A percentile compares a stretch with the other conserved stretches of the same genome.
phyloP scores from a whole-genome alignment of 2,888 invertebrate genomes.

The Coleophora flavipennella region DNA sequence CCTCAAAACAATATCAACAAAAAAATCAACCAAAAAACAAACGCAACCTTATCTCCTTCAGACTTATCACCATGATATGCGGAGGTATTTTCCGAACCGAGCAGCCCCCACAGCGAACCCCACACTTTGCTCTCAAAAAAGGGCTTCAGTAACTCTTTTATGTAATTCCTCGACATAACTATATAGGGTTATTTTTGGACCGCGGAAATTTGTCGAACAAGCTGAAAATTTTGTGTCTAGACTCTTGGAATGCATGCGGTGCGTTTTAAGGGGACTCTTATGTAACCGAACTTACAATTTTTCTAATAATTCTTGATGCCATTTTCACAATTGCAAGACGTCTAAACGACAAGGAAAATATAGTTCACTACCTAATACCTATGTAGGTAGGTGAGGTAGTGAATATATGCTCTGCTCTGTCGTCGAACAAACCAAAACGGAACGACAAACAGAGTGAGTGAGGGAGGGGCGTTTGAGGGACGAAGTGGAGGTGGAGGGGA shows the following conservation, averaged over 20 bases:
- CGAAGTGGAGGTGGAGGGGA: conserved; percentile 37
- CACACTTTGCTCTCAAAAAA: conserved; percentile 67
- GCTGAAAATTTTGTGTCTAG: conserved; percentile 20
- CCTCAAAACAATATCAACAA: conserved; percentile 29
- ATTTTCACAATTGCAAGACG: conserved; percentile 64
- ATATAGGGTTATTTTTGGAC: conserved; percentile 69
- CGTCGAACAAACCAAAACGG: too few species aligned
- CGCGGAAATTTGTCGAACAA: conserved; percentile 36
- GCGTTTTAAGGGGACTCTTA: conserved; percentile 28
- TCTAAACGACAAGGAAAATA: too few species aligned
- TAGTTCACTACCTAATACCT: too few species aligned
- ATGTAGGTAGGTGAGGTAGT: too few species aligned
- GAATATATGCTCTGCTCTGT: too few species aligned
- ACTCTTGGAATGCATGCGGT: conserved; percentile 42
- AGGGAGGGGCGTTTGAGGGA: conserved; percentile 46
- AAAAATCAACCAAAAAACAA: conserved; percentile 31
- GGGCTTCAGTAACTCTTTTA: conserved; percentile 68
- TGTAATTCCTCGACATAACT: conserved; percentile 72
- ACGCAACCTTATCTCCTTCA: conserved; percentile 49
- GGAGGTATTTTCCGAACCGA: conserved; percentile 37
- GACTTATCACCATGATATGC: conserved; percentile 28
- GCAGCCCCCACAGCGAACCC: conserved; percentile 44
- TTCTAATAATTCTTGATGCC: conserved; percentile 70
- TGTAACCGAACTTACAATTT: conserved; percentile 64
- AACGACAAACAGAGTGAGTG: too few species aligned